A percentile compares a stretch with the other conserved stretches of the same genome.
These are phyloP conservation scores for Rhincodon typus DNA, from an alignment of 2,797 vertebrate genomes.

Conservation along the genomic window DNA sequence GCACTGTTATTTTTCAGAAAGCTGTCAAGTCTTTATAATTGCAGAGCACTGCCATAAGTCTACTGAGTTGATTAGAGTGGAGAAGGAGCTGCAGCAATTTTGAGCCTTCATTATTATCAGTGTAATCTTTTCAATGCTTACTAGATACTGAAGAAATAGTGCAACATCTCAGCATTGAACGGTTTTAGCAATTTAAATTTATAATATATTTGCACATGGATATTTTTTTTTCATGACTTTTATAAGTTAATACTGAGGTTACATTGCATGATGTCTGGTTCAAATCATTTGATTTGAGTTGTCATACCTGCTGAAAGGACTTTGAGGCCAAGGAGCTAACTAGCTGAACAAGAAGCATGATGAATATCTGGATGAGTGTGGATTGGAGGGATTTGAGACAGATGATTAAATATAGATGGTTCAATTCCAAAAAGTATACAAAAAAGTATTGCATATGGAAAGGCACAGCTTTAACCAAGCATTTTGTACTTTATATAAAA, in stretches of 20 bases:
- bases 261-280: background rate
- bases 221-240: background rate
- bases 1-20: background rate
- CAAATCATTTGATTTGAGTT: background rate
- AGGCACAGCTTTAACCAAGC: constrained; percentile 50
- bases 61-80: background rate
- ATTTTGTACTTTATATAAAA: background rate
- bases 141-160: background rate
- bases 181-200: background rate
- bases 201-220: background rate
- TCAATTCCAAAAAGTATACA: background rate
- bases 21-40: background rate
- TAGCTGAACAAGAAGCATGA: background rate
- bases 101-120: background rate
- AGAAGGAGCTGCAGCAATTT: background rate
- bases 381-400: background rate
- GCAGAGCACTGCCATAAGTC: background rate
- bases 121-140: background rate
- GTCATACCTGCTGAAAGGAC: background rate
- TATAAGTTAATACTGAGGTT: background rate
- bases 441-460: constrained; percentile 39
- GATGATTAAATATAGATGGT: background rate
- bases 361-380: background rate
- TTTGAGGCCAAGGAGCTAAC: background rate
- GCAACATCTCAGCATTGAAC: background rate